Conservation (phyloP, 1,140 invertebrate species). For the Ostrea denselamellosa region DNA sequence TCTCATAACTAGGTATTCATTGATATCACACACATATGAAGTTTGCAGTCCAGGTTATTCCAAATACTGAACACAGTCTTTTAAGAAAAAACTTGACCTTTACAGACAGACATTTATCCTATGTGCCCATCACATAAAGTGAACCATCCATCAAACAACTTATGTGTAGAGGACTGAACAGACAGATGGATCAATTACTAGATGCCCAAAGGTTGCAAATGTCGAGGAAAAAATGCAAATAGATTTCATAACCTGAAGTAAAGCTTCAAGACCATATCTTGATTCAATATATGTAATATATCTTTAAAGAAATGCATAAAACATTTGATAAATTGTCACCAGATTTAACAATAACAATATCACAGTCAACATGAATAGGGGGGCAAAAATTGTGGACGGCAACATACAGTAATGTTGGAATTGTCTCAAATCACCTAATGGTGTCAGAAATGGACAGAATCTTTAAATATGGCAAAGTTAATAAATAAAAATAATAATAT, state of each 20-base stretch:
- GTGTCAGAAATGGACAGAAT: background rate
- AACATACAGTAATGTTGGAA: background rate
- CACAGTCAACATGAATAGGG: constrained; percentile 25
- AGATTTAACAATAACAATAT: constrained; percentile 23
- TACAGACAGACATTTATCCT: too few species aligned
- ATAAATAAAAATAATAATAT: background rate
- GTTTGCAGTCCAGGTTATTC: too few species aligned
- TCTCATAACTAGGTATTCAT: too few species aligned
- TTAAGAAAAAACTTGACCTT: too few species aligned
- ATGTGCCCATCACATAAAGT: too few species aligned
- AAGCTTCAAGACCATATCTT: background rate
- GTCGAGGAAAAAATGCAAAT: too few species aligned
- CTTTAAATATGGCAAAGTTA: background rate
- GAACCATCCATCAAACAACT: too few species aligned
- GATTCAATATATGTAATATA: constrained; percentile 1
- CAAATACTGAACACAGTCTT: too few species aligned
- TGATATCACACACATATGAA: too few species aligned
- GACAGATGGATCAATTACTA: background rate
- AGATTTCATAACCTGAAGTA: background rate
- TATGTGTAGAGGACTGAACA: too few species aligned
- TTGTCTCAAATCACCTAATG: background rate
- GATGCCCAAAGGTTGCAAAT: background rate
- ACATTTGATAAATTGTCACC: constrained; percentile 2
- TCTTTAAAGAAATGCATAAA: constrained; percentile 16
- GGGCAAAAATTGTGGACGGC: background rate